These are phyloP conservation scores for Oncorhynchus keta DNA, from an alignment of 2,113 vertebrate genomes.

Conservation along the genomic window DNA sequence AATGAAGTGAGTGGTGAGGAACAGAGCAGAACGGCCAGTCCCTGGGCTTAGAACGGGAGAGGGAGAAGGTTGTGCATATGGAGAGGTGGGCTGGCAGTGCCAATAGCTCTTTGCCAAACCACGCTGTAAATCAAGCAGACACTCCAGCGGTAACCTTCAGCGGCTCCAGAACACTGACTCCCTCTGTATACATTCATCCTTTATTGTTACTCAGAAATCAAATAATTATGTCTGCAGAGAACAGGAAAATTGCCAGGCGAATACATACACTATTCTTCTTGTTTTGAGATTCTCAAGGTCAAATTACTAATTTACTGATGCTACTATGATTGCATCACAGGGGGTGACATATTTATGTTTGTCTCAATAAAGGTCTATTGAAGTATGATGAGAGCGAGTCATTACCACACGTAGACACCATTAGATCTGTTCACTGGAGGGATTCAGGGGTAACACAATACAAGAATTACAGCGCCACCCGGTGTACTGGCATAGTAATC, in stretches of 20 bases:
- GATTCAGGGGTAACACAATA: too few species aligned
- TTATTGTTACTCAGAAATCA: constrained; percentile 60
- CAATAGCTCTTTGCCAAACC: neutral
- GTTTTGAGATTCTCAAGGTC: neutral
- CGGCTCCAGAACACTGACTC: constrained; percentile 56
- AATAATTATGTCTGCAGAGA: constrained; percentile 55
- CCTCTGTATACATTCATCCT: constrained; percentile 58
- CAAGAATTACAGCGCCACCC: too few species aligned
- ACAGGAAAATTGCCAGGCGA: constrained; percentile 59
- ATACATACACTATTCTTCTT: constrained; percentile 5
- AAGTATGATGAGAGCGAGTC: too few species aligned
- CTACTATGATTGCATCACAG: constrained; percentile 2
- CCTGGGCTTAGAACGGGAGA: neutral
- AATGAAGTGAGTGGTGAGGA: constrained; percentile 39
- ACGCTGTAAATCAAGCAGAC: constrained; percentile 49
- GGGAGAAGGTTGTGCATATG: constrained; percentile 2
- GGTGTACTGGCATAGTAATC: too few species aligned
- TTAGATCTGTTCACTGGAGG: too few species aligned
- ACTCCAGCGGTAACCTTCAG: constrained; percentile 59
- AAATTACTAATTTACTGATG: constrained; percentile 11
- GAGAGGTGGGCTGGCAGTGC: neutral
- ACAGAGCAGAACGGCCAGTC: neutral
- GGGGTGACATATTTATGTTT: neutral
- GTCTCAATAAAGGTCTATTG: too few species aligned
- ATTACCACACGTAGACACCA: too few species aligned